Evolutionary conservation across 2,888 invertebrate genomes (phyloP), one percentile per base, ranked within the genome.

Genomic region (Nomada goodeniana): DNA sequence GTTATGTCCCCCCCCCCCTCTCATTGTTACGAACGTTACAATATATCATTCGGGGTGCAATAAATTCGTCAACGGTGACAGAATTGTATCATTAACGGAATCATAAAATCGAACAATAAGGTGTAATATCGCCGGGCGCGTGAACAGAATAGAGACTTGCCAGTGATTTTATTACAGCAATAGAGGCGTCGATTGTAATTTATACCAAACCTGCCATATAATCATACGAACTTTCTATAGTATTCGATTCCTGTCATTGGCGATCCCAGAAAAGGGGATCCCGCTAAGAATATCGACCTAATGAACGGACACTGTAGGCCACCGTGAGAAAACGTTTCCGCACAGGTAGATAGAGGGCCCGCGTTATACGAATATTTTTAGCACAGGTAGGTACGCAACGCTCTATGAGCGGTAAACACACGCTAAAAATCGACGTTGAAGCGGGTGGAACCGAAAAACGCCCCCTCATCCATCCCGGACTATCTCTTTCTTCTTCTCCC

Each of bases 391-490:
- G 70, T 70, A 70, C 59, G 52, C 18, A 11, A 63, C 29, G 55
- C 72, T 47, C 11, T 73, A 75, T 73, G 76, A 78, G 75, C 75
- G 75, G 71, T 81, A 85, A 79, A 74, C 71, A 84, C 59, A 55
- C 47, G 76, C 50, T 61, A 60, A 86, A 82, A 82, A 84, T 80
- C 80, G 65, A 63, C 77, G 70, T 42, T 71, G 64, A 63, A 55
- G 65, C 81, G 78, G 76, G 80, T 84, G 79, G 80, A 69, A 85
- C 78, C 80, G 72, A 84, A 88, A 85, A 87, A 88, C 77, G 80
- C 83, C 83, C 84, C 76, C 84, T 87, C 76, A 77, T 89, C 72
- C 83, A 87, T 87, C 77, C 60, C 84, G 47, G 20, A 57, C 57
- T 64, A 20, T 63, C 36, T 55, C 26, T 20, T 13, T 15, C 42